phyloP scores from a whole-genome alignment of 2,888 invertebrate species.

The Ennomos fuscantarius region DNA sequence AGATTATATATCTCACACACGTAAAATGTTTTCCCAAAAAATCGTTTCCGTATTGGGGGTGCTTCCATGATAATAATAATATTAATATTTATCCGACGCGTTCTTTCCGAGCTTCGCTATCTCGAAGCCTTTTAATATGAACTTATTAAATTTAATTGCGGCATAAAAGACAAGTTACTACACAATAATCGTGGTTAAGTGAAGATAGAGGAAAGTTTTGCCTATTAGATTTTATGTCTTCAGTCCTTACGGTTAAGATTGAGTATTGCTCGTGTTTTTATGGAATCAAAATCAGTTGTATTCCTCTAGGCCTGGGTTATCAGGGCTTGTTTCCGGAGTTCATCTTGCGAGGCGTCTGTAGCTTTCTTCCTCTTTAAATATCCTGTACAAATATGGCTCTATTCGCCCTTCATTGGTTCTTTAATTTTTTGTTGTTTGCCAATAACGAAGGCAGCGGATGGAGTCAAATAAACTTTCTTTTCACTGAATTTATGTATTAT shows the following conservation, averaged over 20 bases:
- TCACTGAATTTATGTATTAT: background rate
- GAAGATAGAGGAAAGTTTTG: constrained; percentile 13
- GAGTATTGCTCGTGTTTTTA: constrained; percentile 7
- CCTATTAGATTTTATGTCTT: constrained; percentile 22
- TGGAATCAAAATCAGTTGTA: constrained; percentile 12
- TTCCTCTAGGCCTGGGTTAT: constrained; percentile 23
- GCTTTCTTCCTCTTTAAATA: constrained; percentile 48
- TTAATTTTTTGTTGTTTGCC: constrained; percentile 12
- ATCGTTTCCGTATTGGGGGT: constrained; percentile 11
- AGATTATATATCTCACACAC: constrained; percentile 1
- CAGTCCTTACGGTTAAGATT: constrained; percentile 1
- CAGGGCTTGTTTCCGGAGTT: constrained; percentile 40
- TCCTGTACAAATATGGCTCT: constrained; percentile 44
- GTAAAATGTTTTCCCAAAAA: constrained; percentile 9
- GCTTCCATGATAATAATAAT: constrained; percentile 18
- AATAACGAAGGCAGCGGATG: constrained; percentile 29
- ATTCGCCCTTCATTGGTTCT: constrained; percentile 28
- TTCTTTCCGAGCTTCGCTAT: constrained; percentile 17
- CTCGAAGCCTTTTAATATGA: constrained; percentile 39
- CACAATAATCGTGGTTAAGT: constrained; percentile 33
- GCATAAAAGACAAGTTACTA: constrained; percentile 44
- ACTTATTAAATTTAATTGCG: constrained; percentile 48
- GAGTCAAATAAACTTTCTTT: constrained; percentile 3
- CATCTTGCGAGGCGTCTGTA: constrained; percentile 44
- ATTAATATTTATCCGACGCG: constrained; percentile 16